Evolutionary conservation across 1,140 invertebrate genomes (phyloP).

Genomic region (Drosophila tsacasi): DNA sequence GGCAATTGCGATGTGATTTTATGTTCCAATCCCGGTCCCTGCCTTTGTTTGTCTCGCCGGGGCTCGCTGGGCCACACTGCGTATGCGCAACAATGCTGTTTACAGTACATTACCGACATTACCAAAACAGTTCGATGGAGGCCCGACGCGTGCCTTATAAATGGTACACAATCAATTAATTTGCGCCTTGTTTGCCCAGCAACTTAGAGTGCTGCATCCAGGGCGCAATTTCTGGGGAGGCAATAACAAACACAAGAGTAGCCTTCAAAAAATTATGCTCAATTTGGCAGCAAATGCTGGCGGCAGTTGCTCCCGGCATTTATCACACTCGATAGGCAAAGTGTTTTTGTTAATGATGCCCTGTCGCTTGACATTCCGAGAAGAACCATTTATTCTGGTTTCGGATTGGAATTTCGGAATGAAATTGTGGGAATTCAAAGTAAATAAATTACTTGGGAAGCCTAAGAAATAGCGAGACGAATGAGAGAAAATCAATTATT

Average conservation of each 20-base stretch:
- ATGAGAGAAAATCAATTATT: slow-evolving; percentile 1
- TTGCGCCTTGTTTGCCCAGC: slow-evolving; percentile 73
- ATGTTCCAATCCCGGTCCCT: not conserved
- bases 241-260: slow-evolving; percentile 52
- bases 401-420: slow-evolving; percentile 11
- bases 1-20: slow-evolving; percentile 68
- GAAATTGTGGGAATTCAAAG: slow-evolving; percentile 13
- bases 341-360: slow-evolving; percentile 72
- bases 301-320: slow-evolving; percentile 50
- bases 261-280: slow-evolving; percentile 65
- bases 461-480: not conserved
- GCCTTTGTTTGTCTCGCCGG: slow-evolving; percentile 6
- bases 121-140: slow-evolving; percentile 30
- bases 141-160: slow-evolving; percentile 68
- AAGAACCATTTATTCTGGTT: slow-evolving; percentile 44
- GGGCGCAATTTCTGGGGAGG: not conserved
- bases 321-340: slow-evolving; percentile 76
- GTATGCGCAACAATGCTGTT: slow-evolving; percentile 66
- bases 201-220: slow-evolving; percentile 32
- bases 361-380: slow-evolving; percentile 33
- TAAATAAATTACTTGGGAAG: slow-evolving; percentile 26
- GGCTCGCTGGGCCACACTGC: slow-evolving; percentile 12
- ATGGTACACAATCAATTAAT: slow-evolving; percentile 81
- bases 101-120: slow-evolving; percentile 61
- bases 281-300: slow-evolving; percentile 66